Conservation (phyloP, 2,888 invertebrate genomes). For the Tetramorium bicarinatum region DNA sequence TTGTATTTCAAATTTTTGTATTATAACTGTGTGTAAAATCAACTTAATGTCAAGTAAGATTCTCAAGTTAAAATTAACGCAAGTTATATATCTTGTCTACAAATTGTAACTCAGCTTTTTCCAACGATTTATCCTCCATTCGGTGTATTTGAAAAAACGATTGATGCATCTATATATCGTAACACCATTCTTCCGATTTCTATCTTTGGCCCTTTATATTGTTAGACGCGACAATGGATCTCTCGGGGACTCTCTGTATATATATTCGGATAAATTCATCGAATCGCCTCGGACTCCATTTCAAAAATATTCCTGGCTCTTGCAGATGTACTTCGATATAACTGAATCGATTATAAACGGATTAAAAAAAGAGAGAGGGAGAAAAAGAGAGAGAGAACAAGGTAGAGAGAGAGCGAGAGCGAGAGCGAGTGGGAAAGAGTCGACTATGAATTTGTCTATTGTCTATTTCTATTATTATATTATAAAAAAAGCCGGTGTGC, state of each 20-base stretch:
- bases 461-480: constrained; percentile 62
- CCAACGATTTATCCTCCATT: background rate
- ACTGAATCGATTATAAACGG: constrained; percentile 73
- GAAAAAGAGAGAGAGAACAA: constrained; percentile 12
- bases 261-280: background rate
- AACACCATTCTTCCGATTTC: background rate
- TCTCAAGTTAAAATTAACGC: background rate
- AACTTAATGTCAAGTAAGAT: background rate
- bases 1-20: background rate
- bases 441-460: constrained; percentile 55
- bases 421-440: background rate
- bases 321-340: background rate
- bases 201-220: background rate
- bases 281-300: background rate
- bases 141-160: background rate
- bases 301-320: background rate
- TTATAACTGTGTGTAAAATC: background rate
- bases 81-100: too few relatives aligned
- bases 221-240: background rate
- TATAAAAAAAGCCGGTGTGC: constrained; percentile 74
- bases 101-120: background rate
- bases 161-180: background rate
- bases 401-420: background rate
- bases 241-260: background rate
- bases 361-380: constrained; percentile 6